Percentiles rank a stretch among this genome's conserved stretches.
Conservation (phyloP, 92 coral and sea anemone genomes). For the Scolanthus callimorphus region DNA sequence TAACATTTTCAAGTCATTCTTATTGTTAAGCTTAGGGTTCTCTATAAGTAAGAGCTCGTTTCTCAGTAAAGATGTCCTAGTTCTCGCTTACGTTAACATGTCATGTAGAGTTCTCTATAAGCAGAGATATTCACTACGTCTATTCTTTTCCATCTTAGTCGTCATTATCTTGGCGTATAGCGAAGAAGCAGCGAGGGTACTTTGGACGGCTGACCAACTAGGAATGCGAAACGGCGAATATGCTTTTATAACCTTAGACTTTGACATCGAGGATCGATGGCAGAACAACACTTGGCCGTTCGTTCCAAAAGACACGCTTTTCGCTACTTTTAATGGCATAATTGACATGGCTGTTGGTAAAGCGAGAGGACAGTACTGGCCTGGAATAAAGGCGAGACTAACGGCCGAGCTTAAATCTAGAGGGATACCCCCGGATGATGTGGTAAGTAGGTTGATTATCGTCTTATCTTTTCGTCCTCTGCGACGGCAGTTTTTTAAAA, state of each 20-base stretch:
- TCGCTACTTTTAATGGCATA: slow-evolving; percentile 53
- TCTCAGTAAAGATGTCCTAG: no score
- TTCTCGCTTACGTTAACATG: no score
- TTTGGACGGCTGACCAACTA: slow-evolving; percentile 68
- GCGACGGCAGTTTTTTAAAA: no score
- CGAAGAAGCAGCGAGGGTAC: slow-evolving; percentile 59
- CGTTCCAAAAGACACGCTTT: slow-evolving; percentile 30
- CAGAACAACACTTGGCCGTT: slow-evolving; percentile 31
- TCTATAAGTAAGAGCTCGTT: no score
- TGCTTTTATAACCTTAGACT: slow-evolving; percentile 82
- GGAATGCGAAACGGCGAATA: slow-evolving; percentile 85
- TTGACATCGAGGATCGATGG: slow-evolving; percentile 31
- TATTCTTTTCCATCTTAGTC: no score
- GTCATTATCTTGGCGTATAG: slow-evolving; percentile 64
- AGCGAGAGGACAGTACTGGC: slow-evolving; percentile 19
- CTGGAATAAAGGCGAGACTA: neutral
- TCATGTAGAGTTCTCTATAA: no score
- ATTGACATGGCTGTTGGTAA: slow-evolving; percentile 48
- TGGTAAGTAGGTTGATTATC: no score
- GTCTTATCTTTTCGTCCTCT: no score
- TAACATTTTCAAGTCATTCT: no score
- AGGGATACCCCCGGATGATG: no score
- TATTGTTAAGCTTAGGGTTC: no score
- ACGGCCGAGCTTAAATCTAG: neutral
- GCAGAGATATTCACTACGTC: no score